Base-by-base conservation (phyloP, 2,888 invertebrate species). In the Aplocera efformata region DNA sequence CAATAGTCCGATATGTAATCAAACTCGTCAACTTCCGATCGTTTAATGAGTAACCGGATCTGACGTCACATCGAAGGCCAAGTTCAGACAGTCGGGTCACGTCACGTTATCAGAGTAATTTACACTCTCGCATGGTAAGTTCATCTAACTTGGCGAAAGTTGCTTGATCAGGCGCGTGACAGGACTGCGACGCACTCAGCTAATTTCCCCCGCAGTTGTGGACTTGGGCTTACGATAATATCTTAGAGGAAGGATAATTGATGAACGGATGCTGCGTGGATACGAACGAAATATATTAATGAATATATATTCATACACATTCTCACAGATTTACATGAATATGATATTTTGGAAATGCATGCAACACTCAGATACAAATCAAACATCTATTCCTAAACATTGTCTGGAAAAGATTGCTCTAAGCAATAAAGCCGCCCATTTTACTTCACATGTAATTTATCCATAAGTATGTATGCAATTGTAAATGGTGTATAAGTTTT, bases 151-250 rank as follows among this genome's bases (percentile, higher is more conserved):
- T 74, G 63, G 61, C 56, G 57, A 66, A 72, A 78, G 72, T 79
- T 77, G 70, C 59, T 75, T 80, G 79, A 81, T 81, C 79, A 74
- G 72, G 72, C 67, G 70, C 82, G 82, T 82, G 81, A 72, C 70
- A 45, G 38, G 72, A 68, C 71, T 72, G 53, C 57, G 29, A 34
- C 35, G 46, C n/a, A 41, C 35, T 48, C 9, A 35, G 56, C 56
- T 70, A 67, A 71, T 72, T 67, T 65, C 57, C 42, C 26, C 31
- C 22, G 36, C 46, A 44, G 49, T 44, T 50, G 48, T 48, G 44
- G 42, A 46, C 50, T 10, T 29, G 32, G 36, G 25, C 11, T 28
- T 42, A 36, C 24, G 13, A 23, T 23, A 29, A 23, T 13, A 11
- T 5, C 23, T 26, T 28, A 27, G 27, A 27, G 22, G 22, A 27